phyloP scores from a whole-genome alignment of 1,140 invertebrate genomes.

The Hestina assimilis region DNA sequence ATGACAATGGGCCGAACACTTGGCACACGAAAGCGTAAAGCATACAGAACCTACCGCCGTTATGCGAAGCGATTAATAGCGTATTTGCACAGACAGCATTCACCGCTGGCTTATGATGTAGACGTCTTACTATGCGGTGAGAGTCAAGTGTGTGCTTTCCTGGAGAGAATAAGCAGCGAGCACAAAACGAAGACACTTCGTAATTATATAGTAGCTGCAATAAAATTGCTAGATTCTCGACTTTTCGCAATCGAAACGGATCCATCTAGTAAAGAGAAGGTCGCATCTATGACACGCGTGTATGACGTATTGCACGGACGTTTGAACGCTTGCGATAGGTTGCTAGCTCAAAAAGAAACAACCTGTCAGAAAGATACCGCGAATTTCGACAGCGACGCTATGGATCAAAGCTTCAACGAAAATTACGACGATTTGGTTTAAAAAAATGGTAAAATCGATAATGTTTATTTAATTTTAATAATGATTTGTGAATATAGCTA shows the following conservation, averaged over 20 bases:
- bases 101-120: constrained; percentile 73
- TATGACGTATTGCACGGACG: constrained; percentile 71
- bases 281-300: constrained; percentile 70
- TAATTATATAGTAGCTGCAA: constrained; percentile 74
- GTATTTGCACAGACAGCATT: constrained; percentile 74
- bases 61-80: constrained; percentile 74
- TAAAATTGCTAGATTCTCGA: constrained; percentile 73
- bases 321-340: constrained; percentile 66
- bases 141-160: constrained; percentile 72
- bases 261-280: constrained; percentile 73
- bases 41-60: constrained; percentile 71
- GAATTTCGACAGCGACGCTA: constrained; percentile 52
- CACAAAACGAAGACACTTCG: constrained; percentile 74
- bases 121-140: constrained; percentile 73
- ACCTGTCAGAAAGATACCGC: constrained; percentile 38
- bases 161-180: constrained; percentile 71
- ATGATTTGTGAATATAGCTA: constrained; percentile 17
- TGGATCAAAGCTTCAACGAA: constrained; percentile 56
- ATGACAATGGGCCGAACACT: constrained; percentile 75
- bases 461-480: neutral
- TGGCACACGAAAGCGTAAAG: constrained; percentile 70
- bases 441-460: constrained; percentile 8
- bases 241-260: constrained; percentile 76
- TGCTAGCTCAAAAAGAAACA: constrained; percentile 64
- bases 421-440: constrained; percentile 60